Evolutionary conservation across 2,113 vertebrate species (phyloP), one percentile per base, ranked within the genome.

Genomic region (Hassar affinis): DNA sequence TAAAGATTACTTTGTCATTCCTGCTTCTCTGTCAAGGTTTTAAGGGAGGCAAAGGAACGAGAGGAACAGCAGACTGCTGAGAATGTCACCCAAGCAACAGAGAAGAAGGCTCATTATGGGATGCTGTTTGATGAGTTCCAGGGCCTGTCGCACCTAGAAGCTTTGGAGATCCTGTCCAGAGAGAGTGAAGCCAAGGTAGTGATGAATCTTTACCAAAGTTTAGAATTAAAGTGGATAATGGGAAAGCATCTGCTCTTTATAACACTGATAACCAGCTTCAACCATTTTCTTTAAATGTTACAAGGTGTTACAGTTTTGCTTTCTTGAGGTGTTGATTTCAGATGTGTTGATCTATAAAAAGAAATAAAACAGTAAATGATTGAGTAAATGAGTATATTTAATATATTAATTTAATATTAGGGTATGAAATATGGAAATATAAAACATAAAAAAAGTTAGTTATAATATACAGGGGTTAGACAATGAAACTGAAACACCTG

Each of bases 51-150:
- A 1, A 99, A 99, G 90, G 96, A 99, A 90, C 95, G 92, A 59
- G 97, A 98, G 93, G 94, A 98, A 90, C 93, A 95, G 85, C 92
- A 94, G 91, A 95, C 93, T 20, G 87, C 93, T 71, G 90, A 89
- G 10, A 91, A 90, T 17, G 91, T 94, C 89, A 84, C 91, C 51
- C 89, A 93, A 49, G 94, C 95, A 85, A 92, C 92, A 0, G 94
- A 96, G 85, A 96, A 92, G 90, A 97, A 96, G 91, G 92, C 96
- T 90, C 96, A 98, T 93, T 99, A 99, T 87, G 97, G 98, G 81
- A 92, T 99, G 90, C 91, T 99, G 90, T 99, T 99, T 90, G 98
- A 99, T 91, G 96, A 98, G 81, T 99, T 96, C 89, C 98, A 99
- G 91, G 98, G 98, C 82, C 94, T 99, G 89, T 95, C 97, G 0